phyloP scores from a whole-genome alignment of 2,113 vertebrate genomes.

The Perca fluviatilis region DNA sequence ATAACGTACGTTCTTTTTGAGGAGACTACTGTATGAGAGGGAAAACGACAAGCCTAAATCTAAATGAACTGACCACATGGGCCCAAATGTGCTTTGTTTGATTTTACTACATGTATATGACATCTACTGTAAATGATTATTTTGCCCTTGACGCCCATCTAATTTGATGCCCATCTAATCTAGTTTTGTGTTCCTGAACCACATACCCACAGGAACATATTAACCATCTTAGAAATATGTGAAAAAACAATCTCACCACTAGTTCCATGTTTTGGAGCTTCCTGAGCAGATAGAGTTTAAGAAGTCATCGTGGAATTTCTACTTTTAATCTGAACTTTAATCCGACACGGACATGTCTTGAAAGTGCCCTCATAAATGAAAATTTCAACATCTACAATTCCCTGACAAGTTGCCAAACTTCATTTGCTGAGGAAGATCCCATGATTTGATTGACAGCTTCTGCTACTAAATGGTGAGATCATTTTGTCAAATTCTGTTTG shows the following conservation, averaged over 20 bases:
- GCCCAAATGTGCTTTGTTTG: not conserved
- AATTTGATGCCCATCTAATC: not conserved
- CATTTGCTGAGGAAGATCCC: not conserved
- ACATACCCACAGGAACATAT: no score
- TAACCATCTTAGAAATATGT: not conserved
- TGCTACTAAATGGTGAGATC: not conserved
- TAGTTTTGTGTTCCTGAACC: not conserved
- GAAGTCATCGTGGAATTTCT: no score
- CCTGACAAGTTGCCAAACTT: not conserved
- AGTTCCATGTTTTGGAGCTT: no score
- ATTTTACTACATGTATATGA: not conserved
- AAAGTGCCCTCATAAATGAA: not conserved
- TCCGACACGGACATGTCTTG: not conserved
- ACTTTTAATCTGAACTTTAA: no score
- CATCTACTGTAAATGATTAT: not conserved
- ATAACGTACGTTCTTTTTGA: slow-evolving; percentile 28
- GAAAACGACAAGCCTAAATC: not conserved
- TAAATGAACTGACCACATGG: not conserved
- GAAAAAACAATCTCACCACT: not conserved
- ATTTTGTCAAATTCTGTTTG: not conserved
- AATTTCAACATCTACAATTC: not conserved
- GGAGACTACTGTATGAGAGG: not conserved
- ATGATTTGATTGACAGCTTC: not conserved
- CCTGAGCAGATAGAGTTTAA: no score
- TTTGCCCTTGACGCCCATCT: not conserved